Base-by-base conservation (phyloP, 2,797 vertebrate genomes). In the Masticophis lateralis region DNA sequence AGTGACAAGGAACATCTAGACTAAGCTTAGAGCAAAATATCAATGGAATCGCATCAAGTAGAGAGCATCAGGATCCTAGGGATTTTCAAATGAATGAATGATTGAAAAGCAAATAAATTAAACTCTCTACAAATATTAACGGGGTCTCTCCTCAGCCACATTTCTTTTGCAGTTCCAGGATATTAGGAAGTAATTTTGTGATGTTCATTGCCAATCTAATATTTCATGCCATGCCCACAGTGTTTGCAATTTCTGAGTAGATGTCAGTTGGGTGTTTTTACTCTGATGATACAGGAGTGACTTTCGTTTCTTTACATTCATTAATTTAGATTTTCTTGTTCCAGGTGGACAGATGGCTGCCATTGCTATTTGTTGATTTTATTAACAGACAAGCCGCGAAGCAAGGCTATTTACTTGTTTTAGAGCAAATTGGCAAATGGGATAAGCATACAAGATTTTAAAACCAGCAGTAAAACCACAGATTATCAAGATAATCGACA, bases 1-100 rank as follows among this genome's bases (percentile, higher is more conserved):
- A 92, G 93, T 92, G 90, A 92, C 92, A 92, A 96, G 90, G 90
- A 91, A 89, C 63, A 96, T 95, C 93, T 56, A 2, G 47, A 90
- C 37, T 90, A 22, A 93, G 91, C 27, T 87, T 69, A 91, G 93
- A 95, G 25, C 32, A 91, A 95, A 94, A 93, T 88, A 3, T 93
- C 91, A 92, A 1, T 43, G 59, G 86, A 92, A 59, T 90, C 1
- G 93, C 90, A 25, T 55, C 2, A 16, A 93, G 3, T 0, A 86
- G 74, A 90, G 22, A 91, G 20, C 12, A 22, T 1, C 1, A 56
- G 37, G 92, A 74, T 27, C 89, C 5, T 8, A 55, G 43, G 92
- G 51, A 90, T 86, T 92, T 94, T 11, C 59, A 91, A 5, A 74
- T 32, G n/a, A 32, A 32, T 69, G 66, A 32, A 69, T 74, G 66